Evolutionary conservation across 2,888 invertebrate species (phyloP).

Genomic region (Euphydryas editha): DNA sequence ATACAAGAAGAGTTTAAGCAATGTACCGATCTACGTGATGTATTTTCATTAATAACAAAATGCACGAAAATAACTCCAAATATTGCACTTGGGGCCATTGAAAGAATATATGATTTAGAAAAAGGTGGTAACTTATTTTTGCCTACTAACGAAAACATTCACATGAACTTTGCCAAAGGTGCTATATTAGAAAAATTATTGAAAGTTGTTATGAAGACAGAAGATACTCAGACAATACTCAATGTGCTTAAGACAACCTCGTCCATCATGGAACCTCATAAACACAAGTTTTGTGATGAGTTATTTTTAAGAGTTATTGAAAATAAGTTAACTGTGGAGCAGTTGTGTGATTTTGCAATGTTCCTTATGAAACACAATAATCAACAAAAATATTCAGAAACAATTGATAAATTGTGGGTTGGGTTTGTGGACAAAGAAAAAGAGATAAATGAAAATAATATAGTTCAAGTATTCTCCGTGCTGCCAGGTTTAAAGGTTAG

Average conservation of each 20-base stretch:
- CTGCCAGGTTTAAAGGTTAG: slow-evolving; percentile 84
- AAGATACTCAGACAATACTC: slow-evolving; percentile 75
- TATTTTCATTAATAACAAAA: slow-evolving; percentile 74
- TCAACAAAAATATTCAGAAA: slow-evolving; percentile 74
- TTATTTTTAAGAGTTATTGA: slow-evolving; percentile 84
- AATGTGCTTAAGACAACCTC: slow-evolving; percentile 71
- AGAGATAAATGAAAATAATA: slow-evolving; percentile 83
- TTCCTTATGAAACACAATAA: slow-evolving; percentile 77
- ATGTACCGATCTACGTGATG: slow-evolving; percentile 71
- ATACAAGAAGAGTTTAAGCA: slow-evolving; percentile 77
- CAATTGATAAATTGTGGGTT: slow-evolving; percentile 86
- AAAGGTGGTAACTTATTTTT: slow-evolving; percentile 55
- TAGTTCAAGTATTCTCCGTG: slow-evolving; percentile 82
- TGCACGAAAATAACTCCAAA: slow-evolving; percentile 79
- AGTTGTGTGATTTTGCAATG: slow-evolving; percentile 84
- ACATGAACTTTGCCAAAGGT: slow-evolving; percentile 70
- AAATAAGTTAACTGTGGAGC: slow-evolving; percentile 81
- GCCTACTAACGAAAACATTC: slow-evolving; percentile 54
- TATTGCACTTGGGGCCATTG: slow-evolving; percentile 78
- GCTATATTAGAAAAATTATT: slow-evolving; percentile 76
- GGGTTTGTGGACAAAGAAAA: slow-evolving; percentile 84
- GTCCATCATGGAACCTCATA: slow-evolving; percentile 69
- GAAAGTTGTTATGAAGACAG: slow-evolving; percentile 72
- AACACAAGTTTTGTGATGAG: slow-evolving; percentile 84
- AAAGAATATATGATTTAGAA: slow-evolving; percentile 74